phyloP scores from a whole-genome alignment of 2,888 invertebrate genomes.

The Pachymerium ferrugineum region DNA sequence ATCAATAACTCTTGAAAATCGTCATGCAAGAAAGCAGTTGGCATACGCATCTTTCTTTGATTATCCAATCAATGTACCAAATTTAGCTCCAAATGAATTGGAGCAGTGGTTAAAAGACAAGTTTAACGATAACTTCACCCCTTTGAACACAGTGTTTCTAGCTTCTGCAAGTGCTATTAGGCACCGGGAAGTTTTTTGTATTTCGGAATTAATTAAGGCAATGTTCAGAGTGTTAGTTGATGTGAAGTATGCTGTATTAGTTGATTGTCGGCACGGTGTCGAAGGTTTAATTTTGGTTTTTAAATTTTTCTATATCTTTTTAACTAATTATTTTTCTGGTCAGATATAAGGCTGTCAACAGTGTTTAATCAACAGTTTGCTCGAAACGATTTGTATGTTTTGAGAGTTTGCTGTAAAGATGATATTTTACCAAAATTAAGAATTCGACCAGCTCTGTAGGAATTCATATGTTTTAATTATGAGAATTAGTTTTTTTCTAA shows the following conservation, averaged over 20 bases:
- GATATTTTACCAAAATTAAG: constrained; percentile 1
- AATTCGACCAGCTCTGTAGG: background rate
- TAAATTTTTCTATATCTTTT: background rate
- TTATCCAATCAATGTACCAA: background rate
- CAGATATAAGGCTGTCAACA: background rate
- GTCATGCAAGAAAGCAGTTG: background rate
- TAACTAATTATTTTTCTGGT: background rate
- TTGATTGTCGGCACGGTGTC: background rate
- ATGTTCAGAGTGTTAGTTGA: background rate
- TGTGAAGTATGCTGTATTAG: background rate
- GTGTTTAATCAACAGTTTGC: background rate
- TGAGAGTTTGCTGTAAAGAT: background rate
- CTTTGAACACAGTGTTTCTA: constrained; percentile 23
- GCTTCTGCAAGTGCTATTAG: background rate
- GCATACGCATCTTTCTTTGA: constrained; percentile 6
- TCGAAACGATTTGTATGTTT: background rate
- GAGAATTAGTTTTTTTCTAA: background rate
- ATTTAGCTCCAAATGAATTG: background rate
- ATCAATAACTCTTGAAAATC: constrained; percentile 10
- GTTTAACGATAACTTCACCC: background rate
- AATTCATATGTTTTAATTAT: background rate
- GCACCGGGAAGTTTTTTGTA: background rate
- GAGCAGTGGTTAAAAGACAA: background rate
- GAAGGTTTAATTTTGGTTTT: background rate
- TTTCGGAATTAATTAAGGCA: background rate